These are phyloP conservation scores for Cartodere bifasciata DNA, from an alignment of 2,888 invertebrate species.

Conservation along the genomic window DNA sequence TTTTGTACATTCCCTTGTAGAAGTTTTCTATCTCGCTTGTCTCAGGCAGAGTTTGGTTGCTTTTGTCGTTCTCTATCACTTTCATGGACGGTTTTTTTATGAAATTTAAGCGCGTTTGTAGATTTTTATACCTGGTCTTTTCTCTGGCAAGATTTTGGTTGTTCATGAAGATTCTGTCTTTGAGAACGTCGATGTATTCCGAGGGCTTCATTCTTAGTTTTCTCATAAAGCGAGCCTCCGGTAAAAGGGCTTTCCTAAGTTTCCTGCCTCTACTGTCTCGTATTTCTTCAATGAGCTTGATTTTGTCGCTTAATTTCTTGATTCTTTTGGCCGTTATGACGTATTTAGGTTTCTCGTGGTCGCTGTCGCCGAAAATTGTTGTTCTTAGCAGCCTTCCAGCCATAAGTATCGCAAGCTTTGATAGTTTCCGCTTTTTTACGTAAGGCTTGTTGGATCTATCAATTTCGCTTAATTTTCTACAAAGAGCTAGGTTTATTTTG, in stretches of 20 bases:
- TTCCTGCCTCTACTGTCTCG: conserved; percentile 3
- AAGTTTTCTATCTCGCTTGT: conserved; percentile 6
- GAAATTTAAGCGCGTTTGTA: conserved; percentile 6
- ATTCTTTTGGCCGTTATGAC: conserved; percentile 1
- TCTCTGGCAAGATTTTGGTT: conserved; percentile 3
- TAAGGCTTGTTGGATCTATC: too few species aligned
- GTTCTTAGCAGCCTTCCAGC: conserved; percentile 9
- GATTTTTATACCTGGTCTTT: conserved; percentile 5
- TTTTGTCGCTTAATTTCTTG: conserved; percentile 4
- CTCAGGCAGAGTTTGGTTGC: too few species aligned
- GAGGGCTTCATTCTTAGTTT: conserved; percentile 9
- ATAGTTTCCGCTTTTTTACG: too few species aligned
- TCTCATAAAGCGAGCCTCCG: conserved; percentile 9
- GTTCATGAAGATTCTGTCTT: conserved; percentile 5
- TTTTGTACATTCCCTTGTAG: conserved; percentile 6
- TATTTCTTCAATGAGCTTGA: conserved; percentile 1
- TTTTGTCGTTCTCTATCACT: too few species aligned
- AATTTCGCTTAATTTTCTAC: too few species aligned
- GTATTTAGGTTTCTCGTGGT: conserved; percentile 2
- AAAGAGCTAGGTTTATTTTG: too few species aligned
- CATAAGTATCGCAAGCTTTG: conserved; percentile 5
- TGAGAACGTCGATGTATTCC: conserved; percentile 8
- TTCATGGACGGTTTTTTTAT: conserved; percentile 6
- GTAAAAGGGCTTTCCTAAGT: conserved; percentile 3
- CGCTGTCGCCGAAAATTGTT: conserved; percentile 1